Conservation (phyloP, 2,113 vertebrate genomes). For the Leptocoma aspasia region DNA sequence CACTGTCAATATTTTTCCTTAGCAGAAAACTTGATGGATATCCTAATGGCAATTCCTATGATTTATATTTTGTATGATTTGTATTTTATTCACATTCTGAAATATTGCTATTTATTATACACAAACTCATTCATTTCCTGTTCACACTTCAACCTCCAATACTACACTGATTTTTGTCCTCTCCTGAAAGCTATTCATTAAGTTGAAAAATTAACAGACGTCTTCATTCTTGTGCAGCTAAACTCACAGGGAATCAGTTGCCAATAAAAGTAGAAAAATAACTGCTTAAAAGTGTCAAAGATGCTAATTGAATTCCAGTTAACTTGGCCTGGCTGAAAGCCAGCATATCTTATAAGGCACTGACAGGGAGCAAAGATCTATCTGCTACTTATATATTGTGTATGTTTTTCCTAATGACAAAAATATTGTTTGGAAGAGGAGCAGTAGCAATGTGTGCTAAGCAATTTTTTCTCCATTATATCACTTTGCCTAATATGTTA, state of each 20-base stretch:
- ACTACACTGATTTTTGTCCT: not conserved
- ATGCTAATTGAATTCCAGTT: slow-evolving; percentile 26
- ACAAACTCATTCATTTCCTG: not conserved
- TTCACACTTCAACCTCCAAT: not conserved
- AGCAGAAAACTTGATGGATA: slow-evolving; percentile 20
- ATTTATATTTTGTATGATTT: not conserved
- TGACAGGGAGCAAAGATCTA: not conserved
- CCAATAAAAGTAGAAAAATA: slow-evolving; percentile 24
- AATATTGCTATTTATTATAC: slow-evolving; percentile 2
- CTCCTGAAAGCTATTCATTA: not conserved
- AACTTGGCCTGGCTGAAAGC: slow-evolving; percentile 1
- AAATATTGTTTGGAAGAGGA: not conserved
- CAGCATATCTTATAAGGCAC: not conserved
- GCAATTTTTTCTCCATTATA: not conserved
- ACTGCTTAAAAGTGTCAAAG: slow-evolving; percentile 29
- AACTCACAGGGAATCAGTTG: not conserved
- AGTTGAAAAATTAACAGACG: not conserved
- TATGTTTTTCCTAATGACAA: not conserved
- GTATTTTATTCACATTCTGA: not conserved
- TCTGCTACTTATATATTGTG: not conserved
- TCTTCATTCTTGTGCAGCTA: not conserved
- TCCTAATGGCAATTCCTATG: not conserved
- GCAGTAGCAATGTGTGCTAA: not conserved
- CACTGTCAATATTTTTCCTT: not conserved
- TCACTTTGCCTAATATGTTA: not conserved